Evolutionary conservation across 2,888 invertebrate genomes (phyloP), one percentile per base, ranked within the genome.

Genomic region (Augiades crinisus): DNA sequence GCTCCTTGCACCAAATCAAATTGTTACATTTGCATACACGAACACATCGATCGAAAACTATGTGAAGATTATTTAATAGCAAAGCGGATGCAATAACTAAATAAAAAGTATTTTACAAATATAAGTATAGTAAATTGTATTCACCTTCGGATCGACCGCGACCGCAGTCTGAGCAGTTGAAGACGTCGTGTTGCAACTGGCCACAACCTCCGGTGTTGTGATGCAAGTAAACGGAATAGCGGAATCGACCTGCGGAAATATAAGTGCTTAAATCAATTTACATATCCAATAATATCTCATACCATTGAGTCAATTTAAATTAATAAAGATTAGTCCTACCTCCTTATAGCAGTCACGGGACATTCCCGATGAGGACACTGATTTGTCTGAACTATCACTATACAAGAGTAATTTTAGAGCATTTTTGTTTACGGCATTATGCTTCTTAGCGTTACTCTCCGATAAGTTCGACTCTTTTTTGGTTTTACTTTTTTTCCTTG

Each of bases 201-300:
- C 64, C 74, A 84, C 87, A 63, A 87, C 88, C 79, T 87, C 88
- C 51, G 88, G 85, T 52, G 81, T 84, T 66, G 88, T 87, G 84
- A 89, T 88, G 84, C 88, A 88, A 77, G 81, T 87, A 75, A 88
- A 89, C 71, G 88, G 83, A 71, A 89, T 87, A 58, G 86, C 83
- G 54, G 88, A 78, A 70, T 89, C 88, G 65, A 85, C 82, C 88
- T 89, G 86, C 58, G 74, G 36, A 56, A 45, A 46, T 47, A 40
- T 40, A 45, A 55, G 49, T 40, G 38, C 37, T 38, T n/a, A 31
- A 43, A 21, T 49, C 17, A 24, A 10, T 46, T 24, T n/a, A 14
- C 13, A 1, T 5, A 14, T 10, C 13, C 14, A 0, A 3, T 2
- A n/a, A 1, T 6, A 7, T 22, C 2, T 14, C 13, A 40, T n/a